These are phyloP conservation scores for Hyperoplus lanceolatus DNA, from an alignment of 2,797 vertebrate species.

Conservation along the genomic window DNA sequence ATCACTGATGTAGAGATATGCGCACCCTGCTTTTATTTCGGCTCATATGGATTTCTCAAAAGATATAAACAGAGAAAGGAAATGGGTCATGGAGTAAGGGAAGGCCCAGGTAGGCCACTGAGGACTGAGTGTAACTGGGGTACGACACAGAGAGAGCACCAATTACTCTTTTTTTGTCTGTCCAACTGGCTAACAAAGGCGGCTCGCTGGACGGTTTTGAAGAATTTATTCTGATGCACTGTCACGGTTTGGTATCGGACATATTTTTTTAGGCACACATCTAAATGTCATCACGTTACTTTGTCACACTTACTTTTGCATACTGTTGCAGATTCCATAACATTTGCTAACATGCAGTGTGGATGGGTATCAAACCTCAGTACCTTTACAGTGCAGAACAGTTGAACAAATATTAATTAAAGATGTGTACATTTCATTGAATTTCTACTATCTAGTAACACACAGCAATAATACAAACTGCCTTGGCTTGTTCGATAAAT, in stretches of 20 bases:
- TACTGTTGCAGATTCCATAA: background rate
- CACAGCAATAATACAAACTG: too few relatives aligned
- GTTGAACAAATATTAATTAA: too few relatives aligned
- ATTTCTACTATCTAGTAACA: too few relatives aligned
- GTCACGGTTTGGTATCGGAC: constrained; percentile 7
- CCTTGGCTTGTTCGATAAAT: background rate
- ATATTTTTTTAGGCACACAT: constrained; percentile 5
- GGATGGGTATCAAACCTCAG: background rate
- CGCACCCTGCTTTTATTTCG: constrained; percentile 63
- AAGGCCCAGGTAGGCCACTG: constrained; percentile 54
- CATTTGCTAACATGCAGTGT: background rate
- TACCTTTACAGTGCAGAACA: background rate
- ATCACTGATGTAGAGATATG: constrained; percentile 63
- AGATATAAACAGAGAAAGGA: constrained; percentile 72
- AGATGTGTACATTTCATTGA: too few relatives aligned
- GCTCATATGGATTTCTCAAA: constrained; percentile 66
- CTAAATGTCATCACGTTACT: background rate
- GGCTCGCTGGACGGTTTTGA: constrained; percentile 39
- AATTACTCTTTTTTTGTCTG: constrained; percentile 67
- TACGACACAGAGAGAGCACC: constrained; percentile 49
- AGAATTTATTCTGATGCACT: constrained; percentile 35
- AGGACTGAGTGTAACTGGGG: constrained; percentile 65
- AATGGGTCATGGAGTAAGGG: constrained; percentile 58
- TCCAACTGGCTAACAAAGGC: constrained; percentile 46
- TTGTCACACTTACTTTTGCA: background rate